phyloP scores from a whole-genome alignment of 1,140 invertebrate genomes.

The Hylyphantes graminicola region DNA sequence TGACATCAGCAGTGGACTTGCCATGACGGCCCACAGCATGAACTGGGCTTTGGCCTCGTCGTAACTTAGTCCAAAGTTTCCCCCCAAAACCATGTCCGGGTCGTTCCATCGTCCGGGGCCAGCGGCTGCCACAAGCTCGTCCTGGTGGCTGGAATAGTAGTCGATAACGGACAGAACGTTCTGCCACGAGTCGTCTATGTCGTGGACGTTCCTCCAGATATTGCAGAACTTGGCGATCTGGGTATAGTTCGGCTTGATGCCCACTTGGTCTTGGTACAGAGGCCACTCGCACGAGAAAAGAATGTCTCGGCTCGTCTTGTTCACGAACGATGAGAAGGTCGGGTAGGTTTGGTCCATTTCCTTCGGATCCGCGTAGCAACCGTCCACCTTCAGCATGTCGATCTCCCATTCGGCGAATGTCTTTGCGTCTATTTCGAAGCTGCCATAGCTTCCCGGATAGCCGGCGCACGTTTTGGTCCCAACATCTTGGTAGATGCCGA shows the following conservation, averaged over 20 bases:
- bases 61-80: conserved; percentile 57
- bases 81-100: conserved; percentile 87
- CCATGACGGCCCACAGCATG: conserved; percentile 64
- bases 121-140: conserved; percentile 77
- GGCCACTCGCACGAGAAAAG: conserved; percentile 70
- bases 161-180: conserved; percentile 71
- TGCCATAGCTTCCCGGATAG: conserved; percentile 72
- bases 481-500: conserved; percentile 75
- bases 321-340: conserved; percentile 66
- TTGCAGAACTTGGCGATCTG: conserved; percentile 72
- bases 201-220: conserved; percentile 74
- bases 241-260: conserved; percentile 70
- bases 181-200: conserved; percentile 72
- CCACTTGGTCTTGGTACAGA: conserved; percentile 64
- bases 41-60: conserved; percentile 63
- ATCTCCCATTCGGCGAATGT: conserved; percentile 75
- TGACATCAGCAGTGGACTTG: conserved; percentile 64
- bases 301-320: conserved; percentile 68
- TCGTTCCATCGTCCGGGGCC: conserved; percentile 98
- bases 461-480: conserved; percentile 73
- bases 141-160: conserved; percentile 71
- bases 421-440: conserved; percentile 71
- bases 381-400: conserved; percentile 74
- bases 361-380: conserved; percentile 67
- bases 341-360: conserved; percentile 65